phyloP scores from a whole-genome alignment of 1,140 invertebrate species.

The Stratiolaelaps scimitus region DNA sequence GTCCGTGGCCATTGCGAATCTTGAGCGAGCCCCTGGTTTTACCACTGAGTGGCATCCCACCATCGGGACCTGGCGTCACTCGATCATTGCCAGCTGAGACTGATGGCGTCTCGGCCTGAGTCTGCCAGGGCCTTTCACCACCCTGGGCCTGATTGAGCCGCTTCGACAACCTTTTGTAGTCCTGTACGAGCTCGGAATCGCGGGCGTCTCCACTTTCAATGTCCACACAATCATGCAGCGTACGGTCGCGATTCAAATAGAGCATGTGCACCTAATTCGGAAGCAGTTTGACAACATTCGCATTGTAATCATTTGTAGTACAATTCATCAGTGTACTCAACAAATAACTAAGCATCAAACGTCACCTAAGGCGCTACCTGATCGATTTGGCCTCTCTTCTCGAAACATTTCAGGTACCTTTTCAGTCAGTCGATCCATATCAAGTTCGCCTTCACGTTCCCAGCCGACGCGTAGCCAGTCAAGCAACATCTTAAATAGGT shows the following conservation, averaged over 20 bases:
- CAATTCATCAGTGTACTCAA: too few relatives aligned
- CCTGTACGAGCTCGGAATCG: conserved; percentile 62
- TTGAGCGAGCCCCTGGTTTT: not conserved
- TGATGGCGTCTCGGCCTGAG: conserved; percentile 39
- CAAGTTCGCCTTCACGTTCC: conserved; percentile 42
- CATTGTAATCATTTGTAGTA: too few relatives aligned
- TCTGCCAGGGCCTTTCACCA: conserved; percentile 38
- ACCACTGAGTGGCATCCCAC: too few relatives aligned
- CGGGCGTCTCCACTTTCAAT: conserved; percentile 53
- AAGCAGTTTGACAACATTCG: too few relatives aligned
- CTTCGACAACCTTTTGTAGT: conserved; percentile 56
- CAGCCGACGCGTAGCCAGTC: conserved; percentile 53
- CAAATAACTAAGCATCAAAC: too few relatives aligned
- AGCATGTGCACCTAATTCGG: conserved; percentile 57
- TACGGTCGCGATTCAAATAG: conserved; percentile 59
- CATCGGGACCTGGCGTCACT: too few relatives aligned
- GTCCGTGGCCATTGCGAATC: not conserved
- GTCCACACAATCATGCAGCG: conserved; percentile 62
- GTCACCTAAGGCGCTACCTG: too few relatives aligned
- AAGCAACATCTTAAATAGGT: conserved; percentile 52
- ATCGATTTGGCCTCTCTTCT: too few relatives aligned
- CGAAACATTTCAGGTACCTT: too few relatives aligned
- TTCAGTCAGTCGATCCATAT: conserved; percentile 45
- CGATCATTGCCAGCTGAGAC: not conserved
- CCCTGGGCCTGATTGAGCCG: conserved; percentile 31